phyloP scores from a whole-genome alignment of 1,140 invertebrate genomes.

The Cheumatopsyche charites region DNA sequence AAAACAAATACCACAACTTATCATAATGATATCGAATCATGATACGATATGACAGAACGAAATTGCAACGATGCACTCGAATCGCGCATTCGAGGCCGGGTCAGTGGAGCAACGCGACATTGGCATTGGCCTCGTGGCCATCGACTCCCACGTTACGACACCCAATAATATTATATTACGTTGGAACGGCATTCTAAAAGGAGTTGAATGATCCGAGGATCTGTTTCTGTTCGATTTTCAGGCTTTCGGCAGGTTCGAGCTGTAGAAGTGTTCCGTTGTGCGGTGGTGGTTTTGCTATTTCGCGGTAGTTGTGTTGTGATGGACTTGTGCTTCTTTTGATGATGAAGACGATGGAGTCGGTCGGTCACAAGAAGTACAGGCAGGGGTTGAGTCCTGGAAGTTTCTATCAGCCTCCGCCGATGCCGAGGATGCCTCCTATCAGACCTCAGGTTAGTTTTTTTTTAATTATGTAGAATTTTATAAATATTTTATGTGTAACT shows the following conservation, averaged over 20 bases:
- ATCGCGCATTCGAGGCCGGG: slow-evolving; percentile 10
- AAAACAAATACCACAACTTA: too few species aligned
- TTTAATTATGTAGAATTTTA: too few species aligned
- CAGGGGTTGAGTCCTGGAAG: slow-evolving; percentile 55
- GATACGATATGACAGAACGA: background rate
- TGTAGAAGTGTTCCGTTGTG: background rate
- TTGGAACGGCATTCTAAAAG: background rate
- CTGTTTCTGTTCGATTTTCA: background rate
- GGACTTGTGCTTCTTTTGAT: slow-evolving; percentile 24
- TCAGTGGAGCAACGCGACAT: slow-evolving; percentile 44
- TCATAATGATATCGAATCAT: background rate
- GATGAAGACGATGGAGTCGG: slow-evolving; percentile 61
- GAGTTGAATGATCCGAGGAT: background rate
- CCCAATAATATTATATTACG: background rate
- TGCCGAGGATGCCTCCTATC: slow-evolving; percentile 54
- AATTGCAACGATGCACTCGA: background rate
- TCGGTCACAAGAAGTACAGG: slow-evolving; percentile 61
- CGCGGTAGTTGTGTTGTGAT: slow-evolving; percentile 12
- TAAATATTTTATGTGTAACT: too few species aligned
- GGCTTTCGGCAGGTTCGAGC: background rate
- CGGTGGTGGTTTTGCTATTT: slow-evolving; percentile 8
- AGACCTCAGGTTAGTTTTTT: slow-evolving; percentile 56
- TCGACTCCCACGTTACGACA: slow-evolving; percentile 30
- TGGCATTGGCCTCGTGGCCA: slow-evolving; percentile 39
- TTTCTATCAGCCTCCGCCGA: slow-evolving; percentile 57